Conservation (phyloP, 2,888 invertebrate genomes). For the Desoria tigrina region DNA sequence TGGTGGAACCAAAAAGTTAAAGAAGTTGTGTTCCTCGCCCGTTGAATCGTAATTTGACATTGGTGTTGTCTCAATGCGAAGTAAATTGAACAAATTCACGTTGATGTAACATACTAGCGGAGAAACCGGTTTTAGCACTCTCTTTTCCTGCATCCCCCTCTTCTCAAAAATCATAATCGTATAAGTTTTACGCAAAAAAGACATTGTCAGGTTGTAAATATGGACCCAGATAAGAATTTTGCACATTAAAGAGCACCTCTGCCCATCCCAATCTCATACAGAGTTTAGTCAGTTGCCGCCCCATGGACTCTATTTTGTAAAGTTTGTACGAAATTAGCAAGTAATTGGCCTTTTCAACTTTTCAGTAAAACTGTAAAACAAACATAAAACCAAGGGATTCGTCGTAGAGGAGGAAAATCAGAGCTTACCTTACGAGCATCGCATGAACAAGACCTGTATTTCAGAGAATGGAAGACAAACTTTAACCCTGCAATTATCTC, state of each 20-base stretch:
- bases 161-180: conserved; percentile 34
- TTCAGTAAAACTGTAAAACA: conserved; percentile 21
- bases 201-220: conserved; percentile 38
- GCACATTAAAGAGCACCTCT: conserved; percentile 16
- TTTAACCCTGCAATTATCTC: conserved; percentile 10
- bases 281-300: not conserved
- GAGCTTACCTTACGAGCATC: no score
- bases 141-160: conserved; percentile 16
- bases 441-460: not conserved
- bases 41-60: conserved; percentile 19
- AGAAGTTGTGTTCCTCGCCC: conserved; percentile 4
- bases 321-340: conserved; percentile 20
- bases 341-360: conserved; percentile 21
- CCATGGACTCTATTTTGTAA: conserved; percentile 5
- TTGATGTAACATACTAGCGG: conserved; percentile 29
- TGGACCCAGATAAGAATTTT: conserved; percentile 16
- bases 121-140: conserved; percentile 39
- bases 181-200: conserved; percentile 26
- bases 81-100: conserved; percentile 35
- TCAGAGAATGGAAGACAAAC: not conserved
- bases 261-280: not conserved
- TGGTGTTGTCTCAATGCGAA: conserved; percentile 14
- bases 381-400: conserved; percentile 14
- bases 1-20: not conserved
- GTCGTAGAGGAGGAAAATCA: no score